Conservation (phyloP, 2,888 invertebrate genomes). For the Tachina grossa region DNA sequence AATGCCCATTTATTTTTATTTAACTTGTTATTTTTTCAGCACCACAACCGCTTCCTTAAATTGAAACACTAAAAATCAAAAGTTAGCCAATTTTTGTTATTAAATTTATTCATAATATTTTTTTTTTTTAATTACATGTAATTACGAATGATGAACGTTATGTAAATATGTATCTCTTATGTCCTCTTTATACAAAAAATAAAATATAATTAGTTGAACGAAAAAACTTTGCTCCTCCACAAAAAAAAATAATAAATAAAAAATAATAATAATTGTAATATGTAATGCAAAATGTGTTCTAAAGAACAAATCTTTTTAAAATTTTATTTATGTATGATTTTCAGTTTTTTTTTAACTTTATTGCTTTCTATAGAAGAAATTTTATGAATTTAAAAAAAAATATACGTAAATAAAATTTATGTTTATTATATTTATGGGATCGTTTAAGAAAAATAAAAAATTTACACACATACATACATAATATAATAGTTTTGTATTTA, state of each 20-base stretch:
- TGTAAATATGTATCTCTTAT: constrained; percentile 43
- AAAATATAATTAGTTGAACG: constrained; percentile 27
- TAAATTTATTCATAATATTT: background rate
- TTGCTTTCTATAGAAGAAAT: constrained; percentile 17
- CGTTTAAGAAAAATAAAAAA: constrained; percentile 26
- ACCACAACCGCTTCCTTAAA: background rate
- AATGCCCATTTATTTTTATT: background rate
- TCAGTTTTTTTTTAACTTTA: background rate
- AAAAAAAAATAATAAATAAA: constrained; percentile 15
- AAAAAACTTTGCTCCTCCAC: constrained; percentile 21
- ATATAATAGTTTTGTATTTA: constrained; percentile 33
- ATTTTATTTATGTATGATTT: background rate
- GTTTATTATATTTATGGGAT: constrained; percentile 39
- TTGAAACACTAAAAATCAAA: background rate
- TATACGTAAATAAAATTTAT: constrained; percentile 51
- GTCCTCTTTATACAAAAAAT: background rate
- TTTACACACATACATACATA: constrained; percentile 2
- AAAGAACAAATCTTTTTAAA: constrained; percentile 1
- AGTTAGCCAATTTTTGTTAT: background rate
- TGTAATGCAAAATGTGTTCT: background rate
- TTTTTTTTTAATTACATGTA: background rate
- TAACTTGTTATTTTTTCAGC: background rate
- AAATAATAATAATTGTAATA: background rate
- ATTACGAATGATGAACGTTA: background rate
- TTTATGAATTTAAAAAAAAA: background rate